Evolutionary conservation across 2,888 invertebrate genomes (phyloP), one percentile per base, ranked within the genome.

Genomic region (Lasioglossum pauxillum): DNA sequence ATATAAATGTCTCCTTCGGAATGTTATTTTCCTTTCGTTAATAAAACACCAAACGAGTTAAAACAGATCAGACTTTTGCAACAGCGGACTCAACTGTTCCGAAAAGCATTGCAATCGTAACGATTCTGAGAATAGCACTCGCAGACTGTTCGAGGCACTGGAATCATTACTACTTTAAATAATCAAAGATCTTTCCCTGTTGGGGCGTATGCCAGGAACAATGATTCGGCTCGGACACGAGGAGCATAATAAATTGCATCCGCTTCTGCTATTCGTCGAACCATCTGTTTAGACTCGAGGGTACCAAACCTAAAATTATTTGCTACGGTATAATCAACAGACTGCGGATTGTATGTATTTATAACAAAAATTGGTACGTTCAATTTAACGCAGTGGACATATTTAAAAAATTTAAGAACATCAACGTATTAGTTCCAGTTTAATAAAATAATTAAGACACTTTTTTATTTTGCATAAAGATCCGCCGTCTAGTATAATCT

Each of bases 71-170:
- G 35, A 35, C 69, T 38, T 69, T 69, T 69, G 38, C 38, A 69
- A 38, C 69, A 35, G 38, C 3, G 23, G 23, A 4, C 5, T 69
- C 38, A 4, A 8, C 35, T 23, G 23, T 69, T 69, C 23, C 8
- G 74, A 81, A 46, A 84, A 78, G 27, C 49, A 77, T 72, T 53
- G 64, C 44, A 31, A 72, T 35, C 27, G 19, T 78, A 57, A 75
- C 57, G 71, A 80, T 78, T 84, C 46, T 67, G 60, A 73, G 75
- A 86, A 84, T 49, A 75, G 38, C 69, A 38, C 67, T 64, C 23
- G 16, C 49, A 14, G 38, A 53, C 67, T 60, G 78, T 27, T 46
- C 64, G 46, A 64, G 44, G 27, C 60, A 77, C 64, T 57, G 27
- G 53, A 53, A n/a, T 53, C 67, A 78, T 73, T 38, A 60, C 49